Base-by-base conservation (phyloP, 2,113 vertebrate genomes). In the Elephantulus edwardii region DNA sequence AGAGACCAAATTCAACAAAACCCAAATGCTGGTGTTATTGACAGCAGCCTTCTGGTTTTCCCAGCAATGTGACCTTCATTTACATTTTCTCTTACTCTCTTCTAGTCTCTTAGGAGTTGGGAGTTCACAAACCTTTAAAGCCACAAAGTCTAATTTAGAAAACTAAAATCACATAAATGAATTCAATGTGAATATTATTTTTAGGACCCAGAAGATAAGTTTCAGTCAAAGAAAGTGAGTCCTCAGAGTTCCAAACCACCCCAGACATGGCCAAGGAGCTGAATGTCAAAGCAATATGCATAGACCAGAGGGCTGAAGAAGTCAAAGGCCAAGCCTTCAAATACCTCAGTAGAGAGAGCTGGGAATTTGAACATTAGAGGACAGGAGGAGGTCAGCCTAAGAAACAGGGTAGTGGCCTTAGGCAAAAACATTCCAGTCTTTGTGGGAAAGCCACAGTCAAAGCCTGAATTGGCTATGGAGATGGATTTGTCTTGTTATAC, bases 381-480 rank as follows among this genome's bases (percentile, higher is more conserved):
- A 28, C 74, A 88, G 93, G 6, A 5, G 12, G 44, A 90, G 58
- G 60, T n/a, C 75, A 85, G 79, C 66, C 71, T 71, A 91, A 71
- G 85, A 95, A 88, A 84, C 8, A 71, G 66, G 76, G 66, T n/a
- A n/a, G n/a, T n/a, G n/a, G n/a, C n/a, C n/a, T n/a, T n/a, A n/a
- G n/a, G n/a, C 72, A 44, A 44, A 72, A 80, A 58, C 84, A 88
- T 94, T 93, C 89, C 52, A 54, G 89, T 68, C n/a, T 28, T 88
- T 92, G 48, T 84, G 81, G 88, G 74, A 94, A 94, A 93, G 81
- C 35, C 77, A 91, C 66, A n/a, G n/a, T n/a, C n/a, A 93, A 71
- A 78, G 91, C 56, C 50, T 30, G 52, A 88, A 84, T 76, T 70
- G 70, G n/a, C 54, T 71, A 88, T 86, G 88, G 48, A 81, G 87